These are phyloP conservation scores for Periparus ater DNA, from an alignment of 2,797 vertebrate genomes.

Conservation along the genomic window DNA sequence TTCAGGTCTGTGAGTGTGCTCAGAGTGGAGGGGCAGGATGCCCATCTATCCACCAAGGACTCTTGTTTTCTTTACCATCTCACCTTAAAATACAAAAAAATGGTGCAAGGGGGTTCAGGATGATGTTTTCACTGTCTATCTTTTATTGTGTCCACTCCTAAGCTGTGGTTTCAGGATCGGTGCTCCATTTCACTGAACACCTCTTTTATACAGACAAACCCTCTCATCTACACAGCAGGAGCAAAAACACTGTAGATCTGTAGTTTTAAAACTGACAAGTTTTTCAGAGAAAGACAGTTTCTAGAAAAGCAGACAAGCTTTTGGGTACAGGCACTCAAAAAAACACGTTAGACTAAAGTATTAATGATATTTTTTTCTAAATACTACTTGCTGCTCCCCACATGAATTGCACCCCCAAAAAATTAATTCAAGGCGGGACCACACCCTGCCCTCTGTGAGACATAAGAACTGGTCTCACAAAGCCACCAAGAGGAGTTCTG, in stretches of 20 bases:
- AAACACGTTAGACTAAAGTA: neutral
- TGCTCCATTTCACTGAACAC: neutral
- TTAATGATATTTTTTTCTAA: neutral
- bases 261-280: neutral
- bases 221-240: neutral
- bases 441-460: neutral
- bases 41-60: neutral
- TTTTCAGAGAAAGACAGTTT: neutral
- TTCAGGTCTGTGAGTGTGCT: fast-evolving
- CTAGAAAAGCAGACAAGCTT: neutral
- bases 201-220: neutral
- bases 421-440: neutral
- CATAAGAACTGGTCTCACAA: neutral
- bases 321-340: neutral
- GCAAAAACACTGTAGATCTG: neutral
- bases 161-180: neutral
- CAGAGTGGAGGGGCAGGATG: neutral
- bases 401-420: neutral
- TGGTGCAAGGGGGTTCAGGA: neutral
- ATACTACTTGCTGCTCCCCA: neutral
- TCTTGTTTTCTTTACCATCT: neutral
- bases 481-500: conserved; percentile 44
- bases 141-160: neutral
- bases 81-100: neutral
- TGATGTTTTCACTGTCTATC: neutral